Conservation (phyloP, 2,113 vertebrate genomes). For the Scalopus aquaticus region DNA sequence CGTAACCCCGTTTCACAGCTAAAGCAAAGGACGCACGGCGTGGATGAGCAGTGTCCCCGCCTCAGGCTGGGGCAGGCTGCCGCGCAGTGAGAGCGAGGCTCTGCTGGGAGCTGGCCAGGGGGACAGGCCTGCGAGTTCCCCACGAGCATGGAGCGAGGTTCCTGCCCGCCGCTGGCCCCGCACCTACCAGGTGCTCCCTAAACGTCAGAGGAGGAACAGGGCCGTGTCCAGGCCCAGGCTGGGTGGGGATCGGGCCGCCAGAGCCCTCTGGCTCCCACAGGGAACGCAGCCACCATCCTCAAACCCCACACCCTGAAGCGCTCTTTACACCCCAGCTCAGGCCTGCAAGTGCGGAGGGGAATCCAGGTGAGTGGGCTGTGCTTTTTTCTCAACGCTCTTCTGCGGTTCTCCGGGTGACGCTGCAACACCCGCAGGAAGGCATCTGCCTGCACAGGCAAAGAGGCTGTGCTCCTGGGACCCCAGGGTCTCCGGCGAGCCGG, state of each 20-base stretch:
- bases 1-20: neutral
- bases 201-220: neutral
- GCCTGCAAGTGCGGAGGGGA: neutral
- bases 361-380: neutral
- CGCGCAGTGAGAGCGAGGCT: fast-evolving
- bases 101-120: fast-evolving
- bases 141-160: neutral
- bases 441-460: too few species aligned
- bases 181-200: too few species aligned
- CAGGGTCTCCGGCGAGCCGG: neutral
- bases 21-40: neutral
- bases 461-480: neutral
- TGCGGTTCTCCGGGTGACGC: neutral
- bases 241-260: neutral
- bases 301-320: neutral
- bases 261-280: neutral
- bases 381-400: neutral
- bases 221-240: neutral
- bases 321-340: neutral
- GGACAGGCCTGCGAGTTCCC: neutral
- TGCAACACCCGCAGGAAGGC: neutral
- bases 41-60: neutral
- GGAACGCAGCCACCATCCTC: neutral
- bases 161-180: neutral
- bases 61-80: neutral